These are phyloP conservation scores for Hydrolagus colliei DNA, from an alignment of 2,797 vertebrate species.

Conservation along the genomic window DNA sequence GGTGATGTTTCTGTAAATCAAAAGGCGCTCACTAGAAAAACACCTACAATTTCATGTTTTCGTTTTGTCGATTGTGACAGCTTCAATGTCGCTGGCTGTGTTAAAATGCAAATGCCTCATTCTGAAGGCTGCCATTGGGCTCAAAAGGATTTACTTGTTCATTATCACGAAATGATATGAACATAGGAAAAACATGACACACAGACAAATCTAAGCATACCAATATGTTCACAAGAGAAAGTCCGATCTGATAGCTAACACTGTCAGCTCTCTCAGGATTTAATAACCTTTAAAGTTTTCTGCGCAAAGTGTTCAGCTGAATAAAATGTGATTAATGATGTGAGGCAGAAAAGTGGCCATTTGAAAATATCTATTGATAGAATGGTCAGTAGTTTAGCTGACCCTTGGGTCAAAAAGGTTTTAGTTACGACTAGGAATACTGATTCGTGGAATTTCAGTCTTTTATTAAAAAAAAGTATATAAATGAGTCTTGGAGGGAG, in stretches of 20 bases:
- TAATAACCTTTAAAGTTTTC: slow-evolving; percentile 56
- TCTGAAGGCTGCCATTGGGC: neutral
- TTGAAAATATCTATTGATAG: slow-evolving; percentile 47
- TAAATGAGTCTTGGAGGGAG: neutral
- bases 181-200: slow-evolving; percentile 68
- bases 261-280: slow-evolving; percentile 49
- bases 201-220: slow-evolving; percentile 44
- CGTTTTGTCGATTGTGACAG: neutral
- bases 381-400: slow-evolving; percentile 38
- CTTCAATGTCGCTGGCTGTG: neutral
- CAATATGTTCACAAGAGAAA: slow-evolving; percentile 56
- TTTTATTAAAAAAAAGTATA: neutral
- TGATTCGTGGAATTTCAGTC: neutral
- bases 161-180: slow-evolving; percentile 67
- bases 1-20: too few relatives aligned
- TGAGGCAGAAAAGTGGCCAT: slow-evolving; percentile 45
- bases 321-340: slow-evolving; percentile 50
- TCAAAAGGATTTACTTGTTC: slow-evolving; percentile 32
- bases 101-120: neutral
- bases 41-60: neutral
- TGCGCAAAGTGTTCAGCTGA: slow-evolving; percentile 43
- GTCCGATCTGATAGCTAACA: slow-evolving; percentile 47
- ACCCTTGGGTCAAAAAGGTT: slow-evolving; percentile 43
- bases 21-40: neutral
- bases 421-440: slow-evolving; percentile 2